Evolutionary conservation across 2,113 vertebrate genomes (phyloP).

Genomic region (Leptosomus discolor): DNA sequence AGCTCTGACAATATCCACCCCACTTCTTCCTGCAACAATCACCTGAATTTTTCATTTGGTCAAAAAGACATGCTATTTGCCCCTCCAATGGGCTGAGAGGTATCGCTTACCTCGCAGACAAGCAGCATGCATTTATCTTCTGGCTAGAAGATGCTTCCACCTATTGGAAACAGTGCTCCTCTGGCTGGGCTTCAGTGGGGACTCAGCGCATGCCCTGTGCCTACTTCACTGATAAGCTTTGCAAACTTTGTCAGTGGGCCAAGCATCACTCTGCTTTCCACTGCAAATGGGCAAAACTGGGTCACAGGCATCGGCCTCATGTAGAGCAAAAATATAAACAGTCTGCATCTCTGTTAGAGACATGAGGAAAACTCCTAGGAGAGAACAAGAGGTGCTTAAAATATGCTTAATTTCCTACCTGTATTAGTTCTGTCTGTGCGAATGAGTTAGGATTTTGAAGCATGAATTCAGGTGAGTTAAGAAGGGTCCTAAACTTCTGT

Average conservation of each 20-base stretch:
- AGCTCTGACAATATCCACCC: not conserved
- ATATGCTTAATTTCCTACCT: not conserved
- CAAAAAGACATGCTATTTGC: not conserved
- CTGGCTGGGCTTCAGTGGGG: not conserved
- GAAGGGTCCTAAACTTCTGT: not conserved
- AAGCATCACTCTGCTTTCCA: not conserved
- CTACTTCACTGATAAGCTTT: not conserved
- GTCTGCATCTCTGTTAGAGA: not conserved
- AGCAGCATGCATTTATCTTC: not conserved
- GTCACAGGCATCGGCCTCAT: not conserved
- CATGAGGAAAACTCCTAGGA: not conserved
- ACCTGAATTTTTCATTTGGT: not conserved
- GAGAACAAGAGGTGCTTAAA: not conserved
- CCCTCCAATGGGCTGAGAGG: not conserved
- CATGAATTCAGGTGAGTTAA: not conserved
- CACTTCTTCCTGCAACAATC: not conserved
- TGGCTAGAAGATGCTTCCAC: not conserved
- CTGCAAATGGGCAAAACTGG: not conserved
- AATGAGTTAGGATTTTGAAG: not conserved
- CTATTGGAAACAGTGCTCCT: not conserved
- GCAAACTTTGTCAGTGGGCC: fast-evolving
- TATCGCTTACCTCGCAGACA: not conserved
- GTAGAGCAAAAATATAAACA: not conserved
- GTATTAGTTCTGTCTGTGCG: not conserved
- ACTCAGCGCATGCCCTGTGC: not conserved